phyloP scores from a whole-genome alignment of 1,140 invertebrate species.

The Andrena cerasifolii region DNA sequence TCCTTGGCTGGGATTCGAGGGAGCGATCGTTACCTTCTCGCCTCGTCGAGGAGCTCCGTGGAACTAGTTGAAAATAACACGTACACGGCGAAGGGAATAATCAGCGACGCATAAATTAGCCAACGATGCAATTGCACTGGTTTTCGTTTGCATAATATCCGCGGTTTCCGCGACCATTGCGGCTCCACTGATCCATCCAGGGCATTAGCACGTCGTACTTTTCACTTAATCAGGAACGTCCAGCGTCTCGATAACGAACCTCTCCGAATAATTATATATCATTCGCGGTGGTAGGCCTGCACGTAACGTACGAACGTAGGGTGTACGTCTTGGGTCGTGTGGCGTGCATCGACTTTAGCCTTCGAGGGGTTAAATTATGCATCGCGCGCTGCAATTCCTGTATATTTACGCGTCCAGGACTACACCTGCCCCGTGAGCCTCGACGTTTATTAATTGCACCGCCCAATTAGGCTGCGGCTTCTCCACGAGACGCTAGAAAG shows the following conservation, averaged over 20 bases:
- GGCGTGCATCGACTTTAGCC: slow-evolving; percentile 30
- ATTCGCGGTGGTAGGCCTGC: neutral
- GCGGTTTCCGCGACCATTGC: neutral
- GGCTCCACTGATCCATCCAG: no score
- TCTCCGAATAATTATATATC: slow-evolving; percentile 26
- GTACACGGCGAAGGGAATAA: neutral
- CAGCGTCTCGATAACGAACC: neutral
- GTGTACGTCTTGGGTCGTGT: slow-evolving; percentile 27
- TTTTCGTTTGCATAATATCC: neutral
- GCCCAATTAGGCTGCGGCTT: slow-evolving; percentile 5
- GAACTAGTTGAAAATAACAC: neutral
- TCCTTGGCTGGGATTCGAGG: neutral
- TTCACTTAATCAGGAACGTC: slow-evolving; percentile 5
- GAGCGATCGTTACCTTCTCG: neutral
- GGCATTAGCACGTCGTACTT: slow-evolving; percentile 18
- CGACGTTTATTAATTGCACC: slow-evolving; percentile 58
- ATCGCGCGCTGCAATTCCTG: slow-evolving; percentile 20
- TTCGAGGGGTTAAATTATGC: slow-evolving; percentile 33
- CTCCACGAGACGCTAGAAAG: no score
- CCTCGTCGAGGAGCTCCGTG: neutral
- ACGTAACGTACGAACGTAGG: neutral
- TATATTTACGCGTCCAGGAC: slow-evolving; percentile 29
- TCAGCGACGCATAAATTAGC: neutral
- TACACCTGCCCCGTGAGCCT: slow-evolving; percentile 48
- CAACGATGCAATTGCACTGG: neutral